A percentile compares a stretch with the other conserved stretches of the same genome.
Conservation (phyloP, 2,888 invertebrate species). For the Nowickia ferox region DNA sequence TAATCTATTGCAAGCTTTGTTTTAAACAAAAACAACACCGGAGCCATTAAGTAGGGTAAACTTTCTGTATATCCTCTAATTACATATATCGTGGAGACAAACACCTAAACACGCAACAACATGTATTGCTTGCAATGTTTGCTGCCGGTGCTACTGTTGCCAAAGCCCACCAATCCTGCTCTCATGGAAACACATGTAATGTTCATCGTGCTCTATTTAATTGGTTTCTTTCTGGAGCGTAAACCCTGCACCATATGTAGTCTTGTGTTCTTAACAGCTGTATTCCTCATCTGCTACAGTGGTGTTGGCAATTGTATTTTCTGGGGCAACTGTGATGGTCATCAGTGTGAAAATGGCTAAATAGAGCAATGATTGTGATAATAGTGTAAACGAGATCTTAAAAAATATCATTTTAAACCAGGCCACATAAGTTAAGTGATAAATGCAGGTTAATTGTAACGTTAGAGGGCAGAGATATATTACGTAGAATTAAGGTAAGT, state of each 20-base stretch:
- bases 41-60: neutral
- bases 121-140: slow-evolving; percentile 99
- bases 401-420: neutral
- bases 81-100: neutral
- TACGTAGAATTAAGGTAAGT: slow-evolving; percentile 22
- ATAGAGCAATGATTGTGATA: slow-evolving; percentile 9
- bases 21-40: neutral
- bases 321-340: slow-evolving; percentile 92
- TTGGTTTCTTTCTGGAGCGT: slow-evolving; percentile 97
- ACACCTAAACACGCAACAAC: neutral
- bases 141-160: slow-evolving; percentile 97
- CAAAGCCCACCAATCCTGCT: slow-evolving; percentile 98
- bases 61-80: neutral
- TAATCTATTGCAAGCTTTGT: neutral
- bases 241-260: slow-evolving; percentile 99
- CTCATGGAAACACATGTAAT: slow-evolving; percentile 97
- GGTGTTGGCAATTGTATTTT: slow-evolving; percentile 97
- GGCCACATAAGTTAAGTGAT: neutral
- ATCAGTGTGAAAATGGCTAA: slow-evolving; percentile 85
- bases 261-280: slow-evolving; percentile 95
- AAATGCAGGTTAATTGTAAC: neutral
- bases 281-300: slow-evolving; percentile 97
- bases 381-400: neutral
- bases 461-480: neutral
- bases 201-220: slow-evolving; percentile 97